These are phyloP conservation scores for Sander vitreus DNA, from an alignment of 2,113 vertebrate species.

Conservation along the genomic window DNA sequence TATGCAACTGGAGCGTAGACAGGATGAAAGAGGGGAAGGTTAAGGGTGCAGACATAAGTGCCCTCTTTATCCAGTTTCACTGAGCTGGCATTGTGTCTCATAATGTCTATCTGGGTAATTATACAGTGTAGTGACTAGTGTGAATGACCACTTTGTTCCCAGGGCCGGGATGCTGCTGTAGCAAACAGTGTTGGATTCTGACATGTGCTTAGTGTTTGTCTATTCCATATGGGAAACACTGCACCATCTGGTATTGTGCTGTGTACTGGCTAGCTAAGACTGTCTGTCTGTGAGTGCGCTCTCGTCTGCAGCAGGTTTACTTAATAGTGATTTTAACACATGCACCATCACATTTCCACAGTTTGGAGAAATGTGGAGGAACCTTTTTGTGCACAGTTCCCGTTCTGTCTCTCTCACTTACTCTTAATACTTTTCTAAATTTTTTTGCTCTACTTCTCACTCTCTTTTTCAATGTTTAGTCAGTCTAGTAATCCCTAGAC, in stretches of 20 bases:
- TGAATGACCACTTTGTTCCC: slow-evolving; percentile 97
- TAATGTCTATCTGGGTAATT: slow-evolving; percentile 93
- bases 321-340: slow-evolving; percentile 69
- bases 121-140: slow-evolving; percentile 84
- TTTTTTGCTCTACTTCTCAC: slow-evolving; percentile 40
- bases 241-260: slow-evolving; percentile 82
- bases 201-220: slow-evolving; percentile 82
- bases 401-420: slow-evolving; percentile 37
- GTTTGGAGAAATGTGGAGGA: slow-evolving; percentile 58
- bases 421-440: slow-evolving; percentile 43
- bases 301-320: slow-evolving; percentile 57
- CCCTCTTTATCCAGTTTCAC: slow-evolving; percentile 92
- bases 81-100: slow-evolving; percentile 94
- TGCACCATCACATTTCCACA: slow-evolving; percentile 48
- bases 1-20: slow-evolving; percentile 62
- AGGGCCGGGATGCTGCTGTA: slow-evolving; percentile 83
- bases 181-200: slow-evolving; percentile 83
- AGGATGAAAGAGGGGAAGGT: slow-evolving; percentile 67
- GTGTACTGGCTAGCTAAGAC: slow-evolving; percentile 75
- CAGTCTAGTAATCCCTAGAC: slow-evolving; percentile 75
- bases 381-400: slow-evolving; percentile 38
- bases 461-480: slow-evolving; percentile 50
- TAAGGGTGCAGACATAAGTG: slow-evolving; percentile 89
- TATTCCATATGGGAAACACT: slow-evolving; percentile 82
- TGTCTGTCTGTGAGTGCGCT: slow-evolving; percentile 70